These are phyloP conservation scores for Sipha maydis DNA, from an alignment of 2,888 invertebrate species.

Conservation along the genomic window DNA sequence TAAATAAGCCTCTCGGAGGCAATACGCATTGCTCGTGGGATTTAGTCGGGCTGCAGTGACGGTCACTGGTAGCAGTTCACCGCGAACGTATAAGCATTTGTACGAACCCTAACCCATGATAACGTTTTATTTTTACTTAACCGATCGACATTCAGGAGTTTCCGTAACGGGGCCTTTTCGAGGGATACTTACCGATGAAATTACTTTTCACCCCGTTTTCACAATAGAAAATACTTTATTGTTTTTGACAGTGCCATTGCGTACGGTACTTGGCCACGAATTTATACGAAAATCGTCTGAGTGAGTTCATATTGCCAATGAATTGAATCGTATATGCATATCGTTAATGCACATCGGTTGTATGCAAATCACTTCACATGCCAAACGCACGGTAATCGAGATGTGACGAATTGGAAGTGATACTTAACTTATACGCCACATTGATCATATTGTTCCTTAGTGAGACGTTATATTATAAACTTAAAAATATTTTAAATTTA, in stretches of 20 bases:
- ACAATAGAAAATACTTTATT: not conserved
- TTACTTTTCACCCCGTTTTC: conserved; percentile 27
- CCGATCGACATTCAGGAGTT: not conserved
- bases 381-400: not conserved
- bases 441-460: too few relatives aligned
- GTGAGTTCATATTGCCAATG: conserved; percentile 33
- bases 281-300: conserved; percentile 28
- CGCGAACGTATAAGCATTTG: too few relatives aligned
- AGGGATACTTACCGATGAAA: not conserved
- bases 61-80: too few relatives aligned
- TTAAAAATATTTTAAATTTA: too few relatives aligned
- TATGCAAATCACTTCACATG: conserved; percentile 20
- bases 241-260: conserved; percentile 7
- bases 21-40: not conserved
- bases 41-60: not conserved
- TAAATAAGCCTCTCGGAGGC: not conserved
- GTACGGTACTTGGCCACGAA: not conserved
- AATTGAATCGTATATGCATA: conserved; percentile 1
- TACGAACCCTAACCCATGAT: too few relatives aligned
- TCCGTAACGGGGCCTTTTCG: conserved; percentile 18
- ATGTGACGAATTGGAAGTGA: too few relatives aligned
- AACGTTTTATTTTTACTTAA: conserved; percentile 35
- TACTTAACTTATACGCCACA: too few relatives aligned
- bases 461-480: too few relatives aligned
- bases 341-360: not conserved